These are phyloP conservation scores for Bubo blakistoni DNA, from an alignment of 2,113 vertebrate species.

Conservation along the genomic window DNA sequence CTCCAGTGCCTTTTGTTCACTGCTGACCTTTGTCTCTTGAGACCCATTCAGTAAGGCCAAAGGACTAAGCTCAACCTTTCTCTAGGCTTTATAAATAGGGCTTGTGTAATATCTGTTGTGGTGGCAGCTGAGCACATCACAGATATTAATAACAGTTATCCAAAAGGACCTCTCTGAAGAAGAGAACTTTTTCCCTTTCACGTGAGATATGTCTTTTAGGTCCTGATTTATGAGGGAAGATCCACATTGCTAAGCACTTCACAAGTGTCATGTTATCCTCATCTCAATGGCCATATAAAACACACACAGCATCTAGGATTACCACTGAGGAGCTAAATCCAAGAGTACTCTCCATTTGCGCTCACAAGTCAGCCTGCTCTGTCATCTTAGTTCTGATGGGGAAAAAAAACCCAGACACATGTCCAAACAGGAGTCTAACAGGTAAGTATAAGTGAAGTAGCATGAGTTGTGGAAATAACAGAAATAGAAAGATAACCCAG, in stretches of 20 bases:
- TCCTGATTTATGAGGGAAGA: not conserved
- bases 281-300: not conserved
- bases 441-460: not conserved
- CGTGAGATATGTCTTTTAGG: not conserved
- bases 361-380: not conserved
- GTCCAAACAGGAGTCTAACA: not conserved
- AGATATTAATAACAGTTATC: not conserved
- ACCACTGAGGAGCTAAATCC: not conserved
- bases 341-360: not conserved
- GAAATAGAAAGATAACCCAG: not conserved
- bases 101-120: not conserved
- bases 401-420: rapidly evolving
- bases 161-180: not conserved
- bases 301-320: not conserved
- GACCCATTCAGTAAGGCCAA: not conserved
- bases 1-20: not conserved
- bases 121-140: not conserved
- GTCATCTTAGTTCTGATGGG: not conserved
- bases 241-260: not conserved
- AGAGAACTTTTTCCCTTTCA: not conserved
- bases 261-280: not conserved
- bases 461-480: not conserved
- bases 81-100: not conserved
- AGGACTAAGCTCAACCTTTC: not conserved
- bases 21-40: not conserved